These are phyloP conservation scores for Cantharis lateralis DNA, from an alignment of 2,888 invertebrate genomes.

Conservation along the genomic window DNA sequence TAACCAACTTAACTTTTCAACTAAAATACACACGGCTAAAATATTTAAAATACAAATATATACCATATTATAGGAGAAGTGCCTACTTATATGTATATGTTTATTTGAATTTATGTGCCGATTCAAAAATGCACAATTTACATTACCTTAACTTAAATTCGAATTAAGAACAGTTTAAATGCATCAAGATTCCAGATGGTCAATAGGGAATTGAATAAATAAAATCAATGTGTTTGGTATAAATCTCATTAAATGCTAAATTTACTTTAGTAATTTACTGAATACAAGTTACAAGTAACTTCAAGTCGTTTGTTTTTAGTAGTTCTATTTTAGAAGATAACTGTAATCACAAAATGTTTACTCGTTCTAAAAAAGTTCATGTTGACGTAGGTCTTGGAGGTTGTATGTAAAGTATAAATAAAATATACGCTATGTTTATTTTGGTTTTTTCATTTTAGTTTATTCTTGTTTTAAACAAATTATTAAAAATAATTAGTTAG, in stretches of 20 bases:
- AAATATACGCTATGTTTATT: background rate
- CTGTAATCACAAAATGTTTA: constrained; percentile 3
- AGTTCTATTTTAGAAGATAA: constrained; percentile 4
- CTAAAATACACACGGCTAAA: background rate
- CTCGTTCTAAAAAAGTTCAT: background rate
- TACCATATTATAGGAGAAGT: background rate
- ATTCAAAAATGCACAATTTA: background rate
- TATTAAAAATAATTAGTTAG: background rate
- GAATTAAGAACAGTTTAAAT: background rate
- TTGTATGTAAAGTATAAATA: background rate
- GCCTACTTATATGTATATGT: background rate
- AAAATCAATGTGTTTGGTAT: constrained; percentile 1
- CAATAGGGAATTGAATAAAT: background rate
- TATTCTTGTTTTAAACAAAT: background rate
- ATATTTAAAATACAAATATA: background rate
- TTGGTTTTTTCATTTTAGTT: background rate
- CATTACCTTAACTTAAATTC: background rate
- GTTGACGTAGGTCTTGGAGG: constrained; percentile 1
- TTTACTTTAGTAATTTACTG: background rate
- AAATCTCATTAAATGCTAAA: constrained; percentile 2
- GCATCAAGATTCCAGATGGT: constrained; percentile 1
- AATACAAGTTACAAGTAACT: background rate
- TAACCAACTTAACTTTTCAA: background rate
- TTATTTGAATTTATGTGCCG: background rate
- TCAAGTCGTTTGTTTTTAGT: constrained; percentile 1